These are phyloP conservation scores for Cheilosia vulpina DNA, from an alignment of 2,888 invertebrate species.

Conservation along the genomic window DNA sequence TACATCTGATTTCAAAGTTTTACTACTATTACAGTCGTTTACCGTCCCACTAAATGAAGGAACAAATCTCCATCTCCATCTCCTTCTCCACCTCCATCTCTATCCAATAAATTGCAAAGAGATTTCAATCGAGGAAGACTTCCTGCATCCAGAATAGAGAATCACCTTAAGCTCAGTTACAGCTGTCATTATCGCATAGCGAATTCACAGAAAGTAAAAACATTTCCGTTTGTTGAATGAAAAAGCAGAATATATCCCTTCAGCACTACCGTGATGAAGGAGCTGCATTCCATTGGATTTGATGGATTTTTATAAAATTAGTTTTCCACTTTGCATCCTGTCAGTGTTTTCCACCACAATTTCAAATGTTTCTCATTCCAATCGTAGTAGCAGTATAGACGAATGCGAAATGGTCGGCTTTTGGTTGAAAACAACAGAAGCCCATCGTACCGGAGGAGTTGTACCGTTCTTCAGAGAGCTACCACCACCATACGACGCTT, in stretches of 20 bases:
- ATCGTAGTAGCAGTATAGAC: not conserved
- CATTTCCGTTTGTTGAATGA: not conserved
- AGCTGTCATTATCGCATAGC: conserved; percentile 39
- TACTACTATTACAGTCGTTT: not conserved
- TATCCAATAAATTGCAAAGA: conserved; percentile 23
- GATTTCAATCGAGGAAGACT: conserved; percentile 22
- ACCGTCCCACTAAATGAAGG: not conserved
- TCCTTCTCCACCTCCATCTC: not conserved
- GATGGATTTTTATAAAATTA: conserved; percentile 79
- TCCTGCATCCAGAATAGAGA: not conserved
- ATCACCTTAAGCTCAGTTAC: conserved; percentile 40
- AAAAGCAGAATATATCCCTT: not conserved
- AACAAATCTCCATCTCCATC: conserved; percentile 9
- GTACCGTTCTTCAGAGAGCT: too few species aligned
- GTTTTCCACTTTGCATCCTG: conserved; percentile 81
- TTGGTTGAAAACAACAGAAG: not conserved
- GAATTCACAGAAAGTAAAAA: not conserved
- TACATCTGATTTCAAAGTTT: not conserved
- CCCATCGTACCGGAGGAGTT: not conserved
- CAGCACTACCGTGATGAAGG: conserved; percentile 9
- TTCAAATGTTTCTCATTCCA: conserved; percentile 20
- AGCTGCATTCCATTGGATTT: conserved; percentile 42
- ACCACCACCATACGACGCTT: conserved; percentile 5
- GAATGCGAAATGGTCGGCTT: conserved; percentile 8
- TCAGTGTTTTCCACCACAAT: conserved; percentile 71